Evolutionary conservation across 2,113 vertebrate species (phyloP), one percentile per base, ranked within the genome.

Genomic region (Albula glossodonta): DNA sequence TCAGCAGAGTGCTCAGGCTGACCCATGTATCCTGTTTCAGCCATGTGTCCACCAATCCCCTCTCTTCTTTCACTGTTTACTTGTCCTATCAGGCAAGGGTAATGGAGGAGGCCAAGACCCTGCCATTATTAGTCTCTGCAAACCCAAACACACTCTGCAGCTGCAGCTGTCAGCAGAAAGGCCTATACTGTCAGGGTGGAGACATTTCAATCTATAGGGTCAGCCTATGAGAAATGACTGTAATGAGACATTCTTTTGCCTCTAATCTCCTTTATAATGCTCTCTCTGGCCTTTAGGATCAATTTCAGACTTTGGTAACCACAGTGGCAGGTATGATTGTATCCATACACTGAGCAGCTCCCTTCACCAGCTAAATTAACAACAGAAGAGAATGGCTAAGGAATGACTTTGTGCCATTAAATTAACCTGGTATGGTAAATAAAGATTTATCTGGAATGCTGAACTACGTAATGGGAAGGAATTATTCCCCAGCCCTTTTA

Each of bases 41-140:
- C 8, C 22, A n/a, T 51, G 22, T 2, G 19, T 7, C 50, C 51
- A 4, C n/a, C 19, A 66, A 22, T 66, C 60, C 17, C 17, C 51
- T 22, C 80, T 81, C 80, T 22, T 12, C 50, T 81, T 81, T 81
- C 80, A 7, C 41, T 53, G 80, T 81, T 81, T 81, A 19, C 51
- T 53, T 81, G 53, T 53, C 51, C 22, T 81, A 52, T 81, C 80
- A 25, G 79, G 56, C 12, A 19, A 19, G 60, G 60, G 17, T 66
- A 3, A 5, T 19, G 17, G 60, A 25, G 80, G 25, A n/a, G 17
- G 80, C 22, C 80, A 53, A 19, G 80, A 81, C 80, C 80, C 51
- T 51, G 80, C 50, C 49, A 81, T n/a, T 22, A 81, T 81, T 52
- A 52, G 80, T 81, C 80, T 50, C 19, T 10, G 19, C 80, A 53